A percentile compares a stretch with the other conserved stretches of the same genome.
Conservation (phyloP, 1,140 invertebrate genomes). For the Micrasema minimum region DNA sequence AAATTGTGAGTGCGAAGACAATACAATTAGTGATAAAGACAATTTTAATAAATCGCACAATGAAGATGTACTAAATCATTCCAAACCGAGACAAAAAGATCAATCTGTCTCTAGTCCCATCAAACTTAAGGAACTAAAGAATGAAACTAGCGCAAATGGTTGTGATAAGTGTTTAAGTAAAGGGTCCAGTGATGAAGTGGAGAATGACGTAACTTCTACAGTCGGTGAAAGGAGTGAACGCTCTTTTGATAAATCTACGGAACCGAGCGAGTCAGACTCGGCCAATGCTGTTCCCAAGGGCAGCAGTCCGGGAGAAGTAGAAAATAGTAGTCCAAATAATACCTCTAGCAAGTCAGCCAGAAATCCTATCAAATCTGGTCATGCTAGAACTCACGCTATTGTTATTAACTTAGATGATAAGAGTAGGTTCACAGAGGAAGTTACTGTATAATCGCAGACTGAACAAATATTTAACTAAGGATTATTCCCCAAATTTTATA, state of each 20-base stretch:
- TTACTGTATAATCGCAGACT: slow-evolving; percentile 72
- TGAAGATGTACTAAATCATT: slow-evolving; percentile 29
- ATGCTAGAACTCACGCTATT: slow-evolving; percentile 76
- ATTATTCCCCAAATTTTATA: slow-evolving; percentile 1
- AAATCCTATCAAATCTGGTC: slow-evolving; percentile 69
- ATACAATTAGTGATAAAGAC: slow-evolving; percentile 53
- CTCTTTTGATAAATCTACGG: slow-evolving; percentile 58
- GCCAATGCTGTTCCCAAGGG: slow-evolving; percentile 51
- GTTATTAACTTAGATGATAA: slow-evolving; percentile 84
- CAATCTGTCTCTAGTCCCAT: slow-evolving; percentile 26
- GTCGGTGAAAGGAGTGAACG: slow-evolving; percentile 53
- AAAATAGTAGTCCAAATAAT: slow-evolving; percentile 44
- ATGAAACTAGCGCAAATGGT: slow-evolving; percentile 47
- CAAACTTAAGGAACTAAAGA: slow-evolving; percentile 29
- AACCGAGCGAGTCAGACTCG: slow-evolving; percentile 61
- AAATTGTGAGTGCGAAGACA: slow-evolving; percentile 42
- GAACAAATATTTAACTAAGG: slow-evolving; percentile 1
- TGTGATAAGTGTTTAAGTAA: slow-evolving; percentile 54
- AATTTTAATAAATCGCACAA: slow-evolving; percentile 51
- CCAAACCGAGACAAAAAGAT: slow-evolving; percentile 42
- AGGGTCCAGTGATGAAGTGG: slow-evolving; percentile 39
- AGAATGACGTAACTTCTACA: slow-evolving; percentile 45
- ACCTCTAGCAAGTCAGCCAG: slow-evolving; percentile 40
- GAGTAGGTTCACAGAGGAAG: slow-evolving; percentile 82
- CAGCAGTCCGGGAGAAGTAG: slow-evolving; percentile 17